These are phyloP conservation scores for Ormyrus pomaceus DNA, from an alignment of 2,888 invertebrate species.

Conservation along the genomic window DNA sequence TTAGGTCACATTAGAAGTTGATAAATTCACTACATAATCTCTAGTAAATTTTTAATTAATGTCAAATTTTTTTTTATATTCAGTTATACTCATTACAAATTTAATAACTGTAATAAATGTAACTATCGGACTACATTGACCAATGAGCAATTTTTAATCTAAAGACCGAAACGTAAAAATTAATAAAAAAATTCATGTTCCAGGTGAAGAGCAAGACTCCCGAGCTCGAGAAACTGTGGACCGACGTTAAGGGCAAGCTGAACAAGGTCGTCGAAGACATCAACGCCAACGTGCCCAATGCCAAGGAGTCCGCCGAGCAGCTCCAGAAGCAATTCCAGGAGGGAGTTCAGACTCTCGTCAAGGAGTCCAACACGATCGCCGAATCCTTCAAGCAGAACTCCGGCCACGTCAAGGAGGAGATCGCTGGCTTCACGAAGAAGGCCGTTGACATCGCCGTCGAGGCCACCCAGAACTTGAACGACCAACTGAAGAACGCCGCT, in stretches of 20 bases:
- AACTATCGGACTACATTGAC: too few species aligned
- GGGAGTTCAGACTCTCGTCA: slow-evolving; percentile 66
- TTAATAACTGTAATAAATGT: too few species aligned
- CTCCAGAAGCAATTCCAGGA: slow-evolving; percentile 69
- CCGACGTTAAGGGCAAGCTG: slow-evolving; percentile 64
- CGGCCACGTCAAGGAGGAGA: slow-evolving; percentile 67
- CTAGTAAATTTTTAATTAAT: too few species aligned
- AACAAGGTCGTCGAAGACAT: slow-evolving; percentile 67
- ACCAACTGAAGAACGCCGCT: slow-evolving; percentile 65
- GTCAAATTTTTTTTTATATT: too few species aligned
- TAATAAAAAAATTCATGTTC: background rate
- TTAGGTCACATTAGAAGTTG: too few species aligned
- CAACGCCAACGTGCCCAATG: slow-evolving; percentile 68
- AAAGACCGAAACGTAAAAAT: too few species aligned
- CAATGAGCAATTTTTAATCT: too few species aligned
- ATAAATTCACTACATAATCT: too few species aligned
- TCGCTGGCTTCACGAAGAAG: slow-evolving; percentile 69
- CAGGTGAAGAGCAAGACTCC: slow-evolving; percentile 71
- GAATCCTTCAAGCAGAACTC: slow-evolving; percentile 67
- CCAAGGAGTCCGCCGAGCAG: slow-evolving; percentile 67
- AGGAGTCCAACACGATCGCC: slow-evolving; percentile 68
- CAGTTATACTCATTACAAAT: too few species aligned
- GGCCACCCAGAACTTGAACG: slow-evolving; percentile 68
- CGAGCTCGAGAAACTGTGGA: slow-evolving; percentile 68
- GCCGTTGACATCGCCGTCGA: slow-evolving; percentile 69